Conservation (phyloP, 2,888 invertebrate genomes). For the Caenorhabditis becei region DNA sequence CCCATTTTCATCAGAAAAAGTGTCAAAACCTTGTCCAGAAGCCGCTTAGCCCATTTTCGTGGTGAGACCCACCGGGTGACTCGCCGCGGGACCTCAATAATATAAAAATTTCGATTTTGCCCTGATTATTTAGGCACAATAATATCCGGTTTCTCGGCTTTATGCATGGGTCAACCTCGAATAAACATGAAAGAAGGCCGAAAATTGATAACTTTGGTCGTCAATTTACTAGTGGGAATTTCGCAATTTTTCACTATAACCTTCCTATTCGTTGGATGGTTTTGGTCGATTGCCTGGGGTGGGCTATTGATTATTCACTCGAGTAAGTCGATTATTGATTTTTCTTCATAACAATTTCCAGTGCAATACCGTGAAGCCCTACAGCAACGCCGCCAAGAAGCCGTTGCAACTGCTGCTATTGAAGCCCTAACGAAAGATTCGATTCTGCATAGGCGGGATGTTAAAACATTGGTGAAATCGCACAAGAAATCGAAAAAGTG, state of each 20-base stretch:
- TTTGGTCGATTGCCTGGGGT: constrained; percentile 99
- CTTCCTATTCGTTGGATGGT: constrained; percentile 91
- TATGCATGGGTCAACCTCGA: constrained; percentile 92
- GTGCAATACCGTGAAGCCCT: constrained; percentile 82
- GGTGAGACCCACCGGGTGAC: too few relatives aligned
- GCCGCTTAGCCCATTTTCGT: too few relatives aligned
- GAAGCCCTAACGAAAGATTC: constrained; percentile 81
- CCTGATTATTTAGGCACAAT: constrained; percentile 55
- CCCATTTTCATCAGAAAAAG: too few relatives aligned
- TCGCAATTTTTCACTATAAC: constrained; percentile 94
- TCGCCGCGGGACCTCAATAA: too few relatives aligned
- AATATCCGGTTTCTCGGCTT: constrained; percentile 89
- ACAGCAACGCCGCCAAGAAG: constrained; percentile 80
- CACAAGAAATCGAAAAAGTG: constrained; percentile 74
- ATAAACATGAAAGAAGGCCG: constrained; percentile 89
- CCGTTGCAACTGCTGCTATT: constrained; percentile 81
- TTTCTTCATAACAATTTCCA: constrained; percentile 40
- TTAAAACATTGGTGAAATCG: constrained; percentile 77
- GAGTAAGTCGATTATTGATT: constrained; percentile 84
- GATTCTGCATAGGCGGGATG: constrained; percentile 80
- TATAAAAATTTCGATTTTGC: too few relatives aligned
- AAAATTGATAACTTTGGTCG: constrained; percentile 85
- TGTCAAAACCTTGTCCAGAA: too few relatives aligned
- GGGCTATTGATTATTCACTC: constrained; percentile 92
- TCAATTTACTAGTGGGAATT: constrained; percentile 85